These are phyloP conservation scores for Aphodius granarius DNA, from an alignment of 2,888 invertebrate genomes.

Conservation along the genomic window DNA sequence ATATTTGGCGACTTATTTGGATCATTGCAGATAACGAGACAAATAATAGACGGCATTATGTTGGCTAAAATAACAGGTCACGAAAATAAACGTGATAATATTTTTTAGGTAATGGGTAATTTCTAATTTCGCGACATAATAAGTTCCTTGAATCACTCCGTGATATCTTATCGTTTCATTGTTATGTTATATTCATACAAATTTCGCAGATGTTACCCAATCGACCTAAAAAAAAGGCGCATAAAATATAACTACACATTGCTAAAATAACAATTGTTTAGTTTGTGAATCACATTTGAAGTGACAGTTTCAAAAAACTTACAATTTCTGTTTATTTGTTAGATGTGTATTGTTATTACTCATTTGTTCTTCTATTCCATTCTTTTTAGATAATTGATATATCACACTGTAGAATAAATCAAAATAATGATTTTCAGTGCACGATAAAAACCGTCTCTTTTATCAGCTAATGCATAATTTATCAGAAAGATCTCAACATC, in stretches of 20 bases:
- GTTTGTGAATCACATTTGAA: not conserved
- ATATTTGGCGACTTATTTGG: not conserved
- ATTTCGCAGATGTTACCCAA: not conserved
- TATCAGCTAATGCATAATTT: not conserved
- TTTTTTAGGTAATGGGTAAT: not conserved
- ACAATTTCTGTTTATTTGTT: not conserved
- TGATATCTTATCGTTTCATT: not conserved
- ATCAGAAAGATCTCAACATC: not conserved
- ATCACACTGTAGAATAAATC: no score
- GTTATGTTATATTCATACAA: not conserved
- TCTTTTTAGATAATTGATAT: not conserved
- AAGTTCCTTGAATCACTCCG: not conserved
- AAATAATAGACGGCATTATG: not conserved
- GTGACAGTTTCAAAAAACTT: not conserved
- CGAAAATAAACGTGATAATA: not conserved
- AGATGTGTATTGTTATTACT: not conserved
- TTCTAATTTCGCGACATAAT: not conserved
- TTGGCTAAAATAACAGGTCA: not conserved
- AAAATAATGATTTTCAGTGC: no score
- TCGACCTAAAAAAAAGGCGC: not conserved
- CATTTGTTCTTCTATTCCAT: not conserved
- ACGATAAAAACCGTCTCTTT: not conserved
- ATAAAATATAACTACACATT: not conserved
- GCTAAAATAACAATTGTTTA: not conserved
- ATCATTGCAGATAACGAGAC: not conserved